Evolutionary conservation across 2,888 invertebrate species (phyloP), one percentile per base, ranked within the genome.

Genomic region (Zygaena filipendulae): DNA sequence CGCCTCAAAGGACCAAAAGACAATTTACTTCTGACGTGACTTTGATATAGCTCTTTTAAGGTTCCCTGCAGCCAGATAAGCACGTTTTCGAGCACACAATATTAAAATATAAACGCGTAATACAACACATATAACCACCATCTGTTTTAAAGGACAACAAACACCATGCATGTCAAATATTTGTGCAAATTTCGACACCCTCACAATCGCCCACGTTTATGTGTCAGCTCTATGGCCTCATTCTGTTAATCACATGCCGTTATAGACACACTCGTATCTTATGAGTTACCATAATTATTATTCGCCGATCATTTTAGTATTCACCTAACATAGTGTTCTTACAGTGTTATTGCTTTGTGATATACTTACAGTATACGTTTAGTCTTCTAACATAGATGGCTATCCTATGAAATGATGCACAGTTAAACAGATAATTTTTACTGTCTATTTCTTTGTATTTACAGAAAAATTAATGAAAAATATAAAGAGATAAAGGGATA

Each of bases 341-440:
- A 6, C 71, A 72, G 72, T 79, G 77, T 77, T 79, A 77, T 77
- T 74, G 74, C 59, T 71, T 67, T 70, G 71, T 77, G 71, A 71
- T 69, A 80, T 80, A 79, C 77, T 81, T 81, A 81, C 81, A 80
- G 80, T 70, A 75, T 66, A 74, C 64, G 59, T 77, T 72, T 80
- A 75, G 74, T 81, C 81, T 80, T 80, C 80, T 77, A 70, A 79
- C 75, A 80, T 72, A 80, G 82, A 82, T 81, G 83, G 84, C 84
- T 84, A 85, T 85, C 85, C 85, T 85, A 85, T 84, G 84, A 82
- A 84, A 84, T 84, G 85, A 83, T 83, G 84, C 84, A 86, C 83
- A 87, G 85, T 86, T 86, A 86, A 87, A 87, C 84, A 86, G 83
- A 86, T 86, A 83, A 85, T 85, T 83, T 87, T 85, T 85, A 85